Base-by-base conservation (phyloP, 2,113 vertebrate species). In the Bettongia penicillata region DNA sequence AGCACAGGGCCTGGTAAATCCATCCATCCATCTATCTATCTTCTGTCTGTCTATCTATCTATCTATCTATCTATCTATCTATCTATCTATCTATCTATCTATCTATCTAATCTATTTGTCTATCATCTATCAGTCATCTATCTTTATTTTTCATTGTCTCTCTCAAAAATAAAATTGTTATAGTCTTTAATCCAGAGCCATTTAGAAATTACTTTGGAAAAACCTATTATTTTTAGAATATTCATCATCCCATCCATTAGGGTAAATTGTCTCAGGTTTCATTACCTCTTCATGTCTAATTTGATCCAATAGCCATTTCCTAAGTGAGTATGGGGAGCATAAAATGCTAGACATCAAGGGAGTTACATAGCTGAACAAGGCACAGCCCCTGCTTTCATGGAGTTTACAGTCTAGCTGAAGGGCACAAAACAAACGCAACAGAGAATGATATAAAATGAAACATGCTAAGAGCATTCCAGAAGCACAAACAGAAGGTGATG, bases 151-250 rank as follows among this genome's bases (percentile, higher is more conserved):
- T n/a, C 37, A 22, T 77, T 84, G 6, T 84, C 16, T 84, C 43
- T 43, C n/a, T 84, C 22, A 7, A 68, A 84, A 49, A 26, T 43
- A 49, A 92, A 97, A 95, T 93, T 1, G 24, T 84, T 52, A 94
- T 89, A 90, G 89, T 53, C 53, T 47, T 90, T 90, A 24, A 2
- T 96, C 94, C 90, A 94, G 95, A 96, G 94, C 91, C 95, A 96
- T 94, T 92, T 23, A 94, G 90, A 96, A 95, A 94, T 89, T 53
- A 26, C 77, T 93, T 53, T 47, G 96, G 89, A 57, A 48, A 61
- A 90, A 55, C 90, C n/a, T 92, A 89, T 96, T 92, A 50, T 93
- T 97, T 95, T 92, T 89, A 84, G 94, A 95, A 96, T 96, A 97
- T 93, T 93, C 84, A 57, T 77, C 16, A n/a, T n/a, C 68, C 19